Conservation (phyloP, 2,797 vertebrate species). For the Leontopithecus rosalia region DNA sequence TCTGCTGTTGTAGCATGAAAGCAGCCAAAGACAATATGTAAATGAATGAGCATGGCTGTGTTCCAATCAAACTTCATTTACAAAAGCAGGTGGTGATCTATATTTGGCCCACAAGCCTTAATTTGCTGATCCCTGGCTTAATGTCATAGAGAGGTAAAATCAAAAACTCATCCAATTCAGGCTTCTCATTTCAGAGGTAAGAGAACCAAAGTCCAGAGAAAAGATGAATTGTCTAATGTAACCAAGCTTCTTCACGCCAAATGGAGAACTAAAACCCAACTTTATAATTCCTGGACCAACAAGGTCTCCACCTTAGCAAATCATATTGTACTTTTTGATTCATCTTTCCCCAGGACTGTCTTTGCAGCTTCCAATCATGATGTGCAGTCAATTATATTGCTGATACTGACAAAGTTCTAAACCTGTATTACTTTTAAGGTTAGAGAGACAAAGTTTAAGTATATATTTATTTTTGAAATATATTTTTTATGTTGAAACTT, state of each 20-base stretch:
- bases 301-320: background rate
- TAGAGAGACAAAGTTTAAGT: background rate
- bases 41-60: background rate
- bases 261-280: background rate
- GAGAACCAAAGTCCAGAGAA: background rate
- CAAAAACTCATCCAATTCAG: background rate
- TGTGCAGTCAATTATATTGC: background rate
- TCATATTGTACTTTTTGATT: background rate
- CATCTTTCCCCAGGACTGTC: background rate
- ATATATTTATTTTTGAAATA: background rate
- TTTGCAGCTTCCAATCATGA: background rate
- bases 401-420: background rate
- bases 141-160: background rate
- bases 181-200: background rate
- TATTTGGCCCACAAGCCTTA: background rate
- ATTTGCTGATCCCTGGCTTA: background rate
- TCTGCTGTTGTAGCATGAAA: background rate
- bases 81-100: background rate
- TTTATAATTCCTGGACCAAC: background rate
- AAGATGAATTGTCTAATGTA: background rate
- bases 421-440: conserved; percentile 32
- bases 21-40: background rate
- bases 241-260: background rate
- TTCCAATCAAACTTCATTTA: conserved; percentile 43
- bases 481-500: background rate